Evolutionary conservation across 2,797 vertebrate species (phyloP).

Genomic region (Sebastes umbrosus): DNA sequence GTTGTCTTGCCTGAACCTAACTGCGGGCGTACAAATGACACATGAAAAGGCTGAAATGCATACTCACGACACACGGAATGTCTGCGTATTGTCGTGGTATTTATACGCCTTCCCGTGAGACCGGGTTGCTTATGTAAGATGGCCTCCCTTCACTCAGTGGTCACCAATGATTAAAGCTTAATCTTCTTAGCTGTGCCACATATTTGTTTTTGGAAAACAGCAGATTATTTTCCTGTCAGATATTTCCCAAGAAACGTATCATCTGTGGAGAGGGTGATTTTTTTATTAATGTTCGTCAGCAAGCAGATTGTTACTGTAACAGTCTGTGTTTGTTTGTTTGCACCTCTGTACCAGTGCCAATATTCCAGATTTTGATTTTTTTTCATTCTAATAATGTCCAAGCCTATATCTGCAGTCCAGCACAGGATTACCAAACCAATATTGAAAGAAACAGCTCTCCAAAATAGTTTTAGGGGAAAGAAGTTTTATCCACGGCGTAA

Average conservation of each 20-base stretch:
- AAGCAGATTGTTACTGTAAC: conserved; percentile 5
- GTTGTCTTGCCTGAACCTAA: too few relatives aligned
- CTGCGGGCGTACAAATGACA: too few relatives aligned
- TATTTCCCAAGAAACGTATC: conserved; percentile 29
- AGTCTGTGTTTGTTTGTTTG: neutral
- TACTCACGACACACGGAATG: too few relatives aligned
- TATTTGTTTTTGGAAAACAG: conserved; percentile 23
- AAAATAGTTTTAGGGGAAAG: conserved; percentile 4
- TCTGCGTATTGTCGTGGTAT: too few relatives aligned
- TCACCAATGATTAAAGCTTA: conserved; percentile 31
- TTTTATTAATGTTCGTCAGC: conserved; percentile 10
- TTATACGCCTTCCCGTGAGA: too few relatives aligned
- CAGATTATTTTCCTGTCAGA: conserved; percentile 36
- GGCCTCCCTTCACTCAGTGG: conserved; percentile 11
- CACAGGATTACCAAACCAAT: conserved; percentile 17
- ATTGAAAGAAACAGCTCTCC: conserved; percentile 37
- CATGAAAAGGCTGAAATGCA: too few relatives aligned
- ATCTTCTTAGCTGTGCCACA: conserved; percentile 37
- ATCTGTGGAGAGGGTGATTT: conserved; percentile 7
- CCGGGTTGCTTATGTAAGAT: neutral
- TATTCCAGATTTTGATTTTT: conserved; percentile 17
- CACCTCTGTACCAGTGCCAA: neutral
- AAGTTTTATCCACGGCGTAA: conserved; percentile 8
- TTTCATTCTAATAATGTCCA: conserved; percentile 4
- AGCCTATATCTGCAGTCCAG: neutral